Evolutionary conservation across 2,113 vertebrate genomes (phyloP).

Genomic region (Microcebus jonahi): DNA sequence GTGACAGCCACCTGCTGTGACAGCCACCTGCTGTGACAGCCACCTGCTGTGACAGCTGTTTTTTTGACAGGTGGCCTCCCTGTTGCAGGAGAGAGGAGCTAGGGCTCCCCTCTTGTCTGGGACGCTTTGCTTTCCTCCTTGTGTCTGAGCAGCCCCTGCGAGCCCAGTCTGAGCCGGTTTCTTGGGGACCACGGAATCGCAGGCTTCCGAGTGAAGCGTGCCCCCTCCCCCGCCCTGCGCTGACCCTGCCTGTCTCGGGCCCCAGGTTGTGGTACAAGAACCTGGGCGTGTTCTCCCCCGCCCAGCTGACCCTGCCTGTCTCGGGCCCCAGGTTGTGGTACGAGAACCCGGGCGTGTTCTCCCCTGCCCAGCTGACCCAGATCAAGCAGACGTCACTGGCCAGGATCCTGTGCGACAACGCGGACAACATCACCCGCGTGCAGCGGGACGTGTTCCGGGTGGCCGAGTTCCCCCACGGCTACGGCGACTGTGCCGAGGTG

Average conservation of each 20-base stretch:
- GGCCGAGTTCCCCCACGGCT: constrained; percentile 94
- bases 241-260: background rate
- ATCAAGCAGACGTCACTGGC: constrained; percentile 95
- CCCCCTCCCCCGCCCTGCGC: background rate
- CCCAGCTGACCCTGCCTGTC: constrained; percentile 91
- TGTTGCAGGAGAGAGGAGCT: background rate
- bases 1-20: rapidly evolving
- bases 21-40: too few species aligned
- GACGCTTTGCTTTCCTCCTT: background rate
- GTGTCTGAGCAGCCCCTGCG: background rate
- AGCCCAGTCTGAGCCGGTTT: background rate
- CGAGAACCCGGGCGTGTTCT: constrained; percentile 96
- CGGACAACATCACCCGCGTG: constrained; percentile 96
- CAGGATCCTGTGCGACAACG: constrained; percentile 94
- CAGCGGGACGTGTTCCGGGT: constrained; percentile 94
- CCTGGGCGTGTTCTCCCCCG: constrained; percentile 93
- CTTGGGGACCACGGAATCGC: too few species aligned
- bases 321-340: constrained; percentile 94
- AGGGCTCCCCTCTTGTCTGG: rapidly evolving
- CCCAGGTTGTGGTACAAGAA: constrained; percentile 98
- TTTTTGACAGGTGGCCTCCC: rapidly evolving
- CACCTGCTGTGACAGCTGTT: rapidly evolving
- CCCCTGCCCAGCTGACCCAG: constrained; percentile 95
- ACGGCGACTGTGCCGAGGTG: constrained; percentile 91
- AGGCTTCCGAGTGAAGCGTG: too few species aligned